Base-by-base conservation (phyloP, 2,113 vertebrate species). In the Narcine bancroftii region DNA sequence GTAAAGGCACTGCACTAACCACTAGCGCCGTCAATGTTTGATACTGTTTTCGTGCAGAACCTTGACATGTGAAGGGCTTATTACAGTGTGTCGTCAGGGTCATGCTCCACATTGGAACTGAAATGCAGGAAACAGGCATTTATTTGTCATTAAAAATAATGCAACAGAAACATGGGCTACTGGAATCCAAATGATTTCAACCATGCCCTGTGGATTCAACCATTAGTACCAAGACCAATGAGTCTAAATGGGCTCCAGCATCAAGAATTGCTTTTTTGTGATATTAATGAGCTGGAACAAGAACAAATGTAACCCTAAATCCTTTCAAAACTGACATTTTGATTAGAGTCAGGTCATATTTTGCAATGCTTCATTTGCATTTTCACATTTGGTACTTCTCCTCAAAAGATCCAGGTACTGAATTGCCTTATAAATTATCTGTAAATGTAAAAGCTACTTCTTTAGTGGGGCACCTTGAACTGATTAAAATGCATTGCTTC, bases 401-500 rank as follows among this genome's bases (percentile, higher is more conserved):
- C 45, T 81, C 29, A 26, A 29, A 53, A 29, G 26, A 33, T 4
- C 1, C 26, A 53, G 11, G 45, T 13, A 11, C 79, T 53, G 3
- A 83, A 33, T 56, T 47, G 53, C 26, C 47, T 15, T 13, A 26
- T n/a, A 2, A 53, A 83, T 83, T 83, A 29, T 29, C 0, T 53
- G 79, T 10, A 29, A n/a, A 53, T 83, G 47, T 26, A n/a, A 53
- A 83, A 83, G 13, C 79, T 50, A 6, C 15, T n/a, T 53, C 79
- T 83, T 1, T 3, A 83, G 50, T 53, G 50, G 47, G 79, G 29
- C 47, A 83, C 79, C 45, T 53, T 53, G 47, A 50, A 83, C 45
- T 83, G 29, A 83, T 83, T 83, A 83, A 83, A 83, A 83, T 83
- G 10, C 79, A 53, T 47, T 83, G 45, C 77, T 33, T 53, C 53